Percentiles rank a stretch among this genome's conserved stretches.
phyloP scores from a whole-genome alignment of 2,888 invertebrate species.

The Tenthredo livida region DNA sequence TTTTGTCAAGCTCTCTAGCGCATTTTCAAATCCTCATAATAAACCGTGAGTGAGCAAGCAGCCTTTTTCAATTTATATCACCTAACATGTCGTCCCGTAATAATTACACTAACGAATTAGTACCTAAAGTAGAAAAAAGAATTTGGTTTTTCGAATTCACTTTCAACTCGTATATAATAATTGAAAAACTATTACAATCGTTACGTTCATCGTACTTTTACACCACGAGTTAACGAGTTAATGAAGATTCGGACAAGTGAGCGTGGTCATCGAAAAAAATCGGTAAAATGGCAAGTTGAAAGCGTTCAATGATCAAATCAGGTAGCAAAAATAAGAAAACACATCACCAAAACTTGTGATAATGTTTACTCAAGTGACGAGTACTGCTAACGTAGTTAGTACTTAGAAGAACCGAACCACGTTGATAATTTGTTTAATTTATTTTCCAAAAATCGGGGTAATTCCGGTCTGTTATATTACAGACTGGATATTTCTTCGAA shows the following conservation, averaged over 20 bases:
- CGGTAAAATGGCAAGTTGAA: constrained; percentile 23
- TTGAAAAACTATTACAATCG: neutral
- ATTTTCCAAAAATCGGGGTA: neutral
- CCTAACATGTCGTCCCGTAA: neutral
- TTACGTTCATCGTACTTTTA: neutral
- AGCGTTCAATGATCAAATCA: neutral
- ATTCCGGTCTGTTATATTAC: neutral
- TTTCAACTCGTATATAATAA: neutral
- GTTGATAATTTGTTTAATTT: neutral
- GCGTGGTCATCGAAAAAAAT: constrained; percentile 12
- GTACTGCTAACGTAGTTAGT: neutral
- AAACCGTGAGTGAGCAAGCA: constrained; percentile 20
- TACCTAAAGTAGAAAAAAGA: neutral
- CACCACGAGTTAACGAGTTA: neutral
- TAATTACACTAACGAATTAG: neutral
- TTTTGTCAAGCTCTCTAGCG: constrained; percentile 47
- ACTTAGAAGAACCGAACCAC: neutral
- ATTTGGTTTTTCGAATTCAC: neutral
- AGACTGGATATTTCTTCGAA: neutral
- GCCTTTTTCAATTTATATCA: constrained; percentile 22
- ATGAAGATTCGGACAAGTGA: neutral
- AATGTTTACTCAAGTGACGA: neutral
- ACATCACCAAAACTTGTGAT: neutral
- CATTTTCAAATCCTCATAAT: constrained; percentile 1
- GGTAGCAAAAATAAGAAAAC: neutral